Conservation (phyloP, 2,888 invertebrate genomes). For the Blera fallax region DNA sequence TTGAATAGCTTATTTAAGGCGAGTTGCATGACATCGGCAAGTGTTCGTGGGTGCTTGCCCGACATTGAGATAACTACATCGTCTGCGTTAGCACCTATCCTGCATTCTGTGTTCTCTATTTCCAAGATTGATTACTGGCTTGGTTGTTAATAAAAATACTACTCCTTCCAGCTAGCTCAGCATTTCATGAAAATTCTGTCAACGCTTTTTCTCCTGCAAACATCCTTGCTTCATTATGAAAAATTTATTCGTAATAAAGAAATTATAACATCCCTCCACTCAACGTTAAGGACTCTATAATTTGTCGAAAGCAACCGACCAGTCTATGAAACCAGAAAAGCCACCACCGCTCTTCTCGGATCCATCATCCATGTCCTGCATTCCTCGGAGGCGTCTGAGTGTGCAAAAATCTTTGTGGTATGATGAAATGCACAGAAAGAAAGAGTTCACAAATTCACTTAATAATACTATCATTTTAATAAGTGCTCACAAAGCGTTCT, state of each 20-base stretch:
- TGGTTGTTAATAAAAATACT: too few species aligned
- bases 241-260: not conserved
- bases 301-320: slow-evolving; percentile 25
- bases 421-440: not conserved
- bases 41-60: too few species aligned
- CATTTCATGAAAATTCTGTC: too few species aligned
- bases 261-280: not conserved
- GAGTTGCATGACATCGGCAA: too few species aligned
- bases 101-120: too few species aligned
- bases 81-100: too few species aligned
- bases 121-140: too few species aligned
- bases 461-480: slow-evolving; percentile 46
- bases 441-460: slow-evolving; percentile 41
- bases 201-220: too few species aligned
- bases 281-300: not conserved
- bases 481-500: slow-evolving; percentile 23
- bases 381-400: not conserved
- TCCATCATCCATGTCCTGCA: not conserved
- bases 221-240: too few species aligned
- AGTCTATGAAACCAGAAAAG: not conserved
- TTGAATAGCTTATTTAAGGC: too few species aligned
- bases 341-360: not conserved
- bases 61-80: too few species aligned
- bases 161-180: too few species aligned
- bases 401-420: slow-evolving; percentile 17